A percentile compares a stretch with the other conserved stretches of the same genome.
Evolutionary conservation across 2,797 vertebrate species (phyloP).

Genomic region (Xenopus petersii): DNA sequence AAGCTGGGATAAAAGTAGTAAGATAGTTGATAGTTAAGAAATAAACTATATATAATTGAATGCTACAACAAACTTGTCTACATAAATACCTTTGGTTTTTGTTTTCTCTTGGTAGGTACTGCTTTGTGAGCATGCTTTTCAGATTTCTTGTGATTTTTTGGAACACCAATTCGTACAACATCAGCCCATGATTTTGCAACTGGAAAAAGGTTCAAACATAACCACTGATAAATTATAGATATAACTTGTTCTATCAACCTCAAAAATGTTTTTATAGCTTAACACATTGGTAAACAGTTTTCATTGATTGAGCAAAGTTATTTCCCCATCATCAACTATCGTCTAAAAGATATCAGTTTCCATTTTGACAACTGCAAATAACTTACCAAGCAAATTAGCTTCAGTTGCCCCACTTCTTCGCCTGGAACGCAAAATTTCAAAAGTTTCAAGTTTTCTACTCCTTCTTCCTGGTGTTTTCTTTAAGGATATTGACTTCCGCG

Average conservation of each 20-base stretch:
- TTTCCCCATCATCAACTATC: too few species aligned
- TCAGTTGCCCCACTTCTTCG: constrained; percentile 80
- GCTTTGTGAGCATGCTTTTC: constrained; percentile 25
- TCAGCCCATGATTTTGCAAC: constrained; percentile 83
- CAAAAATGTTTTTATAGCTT: too few species aligned
- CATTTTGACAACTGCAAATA: too few species aligned
- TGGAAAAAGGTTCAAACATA: constrained; percentile 49
- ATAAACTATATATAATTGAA: too few species aligned
- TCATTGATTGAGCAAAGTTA: too few species aligned
- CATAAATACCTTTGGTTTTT: background rate
- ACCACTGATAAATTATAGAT: too few species aligned
- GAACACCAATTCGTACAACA: constrained; percentile 80
- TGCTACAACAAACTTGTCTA: too few species aligned
- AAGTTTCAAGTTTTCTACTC: constrained; percentile 60
- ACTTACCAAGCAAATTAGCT: constrained; percentile 82
- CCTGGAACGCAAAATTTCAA: constrained; percentile 63
- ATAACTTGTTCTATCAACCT: too few species aligned
- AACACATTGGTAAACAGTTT: too few species aligned
- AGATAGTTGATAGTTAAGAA: too few species aligned
- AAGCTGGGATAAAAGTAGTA: too few species aligned
- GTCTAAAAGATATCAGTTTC: too few species aligned
- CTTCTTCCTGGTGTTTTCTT: constrained; percentile 55
- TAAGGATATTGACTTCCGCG: constrained; percentile 49
- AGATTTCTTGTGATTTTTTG: constrained; percentile 64
- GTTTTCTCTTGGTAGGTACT: constrained; percentile 30